These are phyloP conservation scores for Cyclargus thomasi DNA, from an alignment of 1,140 invertebrate genomes.

Conservation along the genomic window DNA sequence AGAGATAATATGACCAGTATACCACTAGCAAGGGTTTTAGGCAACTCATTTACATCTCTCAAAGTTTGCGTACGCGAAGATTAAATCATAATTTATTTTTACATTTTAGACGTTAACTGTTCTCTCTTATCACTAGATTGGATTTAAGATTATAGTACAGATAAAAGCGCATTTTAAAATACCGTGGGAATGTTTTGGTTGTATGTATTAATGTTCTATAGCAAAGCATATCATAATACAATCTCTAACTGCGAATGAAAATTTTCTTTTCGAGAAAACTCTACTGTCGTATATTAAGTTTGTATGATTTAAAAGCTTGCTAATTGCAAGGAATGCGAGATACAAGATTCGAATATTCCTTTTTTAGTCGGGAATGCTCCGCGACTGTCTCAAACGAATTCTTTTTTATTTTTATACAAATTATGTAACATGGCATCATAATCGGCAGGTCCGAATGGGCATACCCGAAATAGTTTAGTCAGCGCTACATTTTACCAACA, in stretches of 20 bases:
- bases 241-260: too few relatives aligned
- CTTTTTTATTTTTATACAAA: background rate
- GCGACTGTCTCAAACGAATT: background rate
- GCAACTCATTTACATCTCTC: background rate
- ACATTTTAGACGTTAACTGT: background rate
- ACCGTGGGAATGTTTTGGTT: background rate
- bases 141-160: background rate
- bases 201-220: background rate
- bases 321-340: background rate
- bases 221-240: too few relatives aligned
- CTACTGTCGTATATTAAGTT: background rate
- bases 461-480: conserved; percentile 35
- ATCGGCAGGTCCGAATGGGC: conserved; percentile 20
- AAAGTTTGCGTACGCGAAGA: background rate
- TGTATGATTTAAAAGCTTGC: background rate
- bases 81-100: background rate
- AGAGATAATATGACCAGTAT: too few relatives aligned
- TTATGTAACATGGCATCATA: conserved; percentile 13
- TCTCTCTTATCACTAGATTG: background rate
- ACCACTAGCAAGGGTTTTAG: background rate
- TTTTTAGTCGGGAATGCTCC: background rate
- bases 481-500: conserved; percentile 44
- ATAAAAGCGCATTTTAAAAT: background rate
- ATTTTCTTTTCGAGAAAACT: too few relatives aligned
- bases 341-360: background rate